Conservation (phyloP, 2,797 vertebrate species). For the Diceros bicornis region DNA sequence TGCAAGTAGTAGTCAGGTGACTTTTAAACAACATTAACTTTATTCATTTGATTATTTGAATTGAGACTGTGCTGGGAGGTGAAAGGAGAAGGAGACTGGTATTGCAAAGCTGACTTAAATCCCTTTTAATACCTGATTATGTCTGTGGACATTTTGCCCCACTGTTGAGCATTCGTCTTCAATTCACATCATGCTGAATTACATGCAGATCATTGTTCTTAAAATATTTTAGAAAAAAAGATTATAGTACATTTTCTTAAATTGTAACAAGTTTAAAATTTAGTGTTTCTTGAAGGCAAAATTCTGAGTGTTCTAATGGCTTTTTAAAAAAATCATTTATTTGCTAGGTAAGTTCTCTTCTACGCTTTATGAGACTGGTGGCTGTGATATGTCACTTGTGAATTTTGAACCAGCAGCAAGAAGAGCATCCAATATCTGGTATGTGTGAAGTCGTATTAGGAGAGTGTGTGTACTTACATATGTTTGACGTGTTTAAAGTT, state of each 20-base stretch:
- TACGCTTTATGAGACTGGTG: slow-evolving; percentile 96
- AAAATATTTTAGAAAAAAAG: not conserved
- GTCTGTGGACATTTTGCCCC: not conserved
- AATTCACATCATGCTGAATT: slow-evolving; percentile 9
- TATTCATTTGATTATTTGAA: not conserved
- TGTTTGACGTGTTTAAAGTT: slow-evolving; percentile 39
- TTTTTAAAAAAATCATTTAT: slow-evolving; percentile 84
- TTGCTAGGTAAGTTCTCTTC: slow-evolving; percentile 97
- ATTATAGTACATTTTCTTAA: slow-evolving; percentile 10
- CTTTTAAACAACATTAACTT: not conserved
- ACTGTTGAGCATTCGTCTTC: slow-evolving; percentile 20
- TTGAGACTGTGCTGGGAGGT: not conserved
- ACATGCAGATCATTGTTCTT: slow-evolving; percentile 7
- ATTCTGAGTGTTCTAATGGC: slow-evolving; percentile 75
- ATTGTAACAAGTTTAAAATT: slow-evolving; percentile 70
- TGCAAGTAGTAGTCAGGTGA: not conserved
- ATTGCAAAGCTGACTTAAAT: not conserved
- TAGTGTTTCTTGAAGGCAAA: slow-evolving; percentile 59
- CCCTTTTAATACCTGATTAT: not conserved
- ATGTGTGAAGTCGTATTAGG: slow-evolving; percentile 88
- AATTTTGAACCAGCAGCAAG: slow-evolving; percentile 99
- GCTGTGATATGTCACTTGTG: slow-evolving; percentile 98
- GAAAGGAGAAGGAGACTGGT: not conserved
- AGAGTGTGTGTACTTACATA: not conserved
- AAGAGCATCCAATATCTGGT: slow-evolving; percentile 99